Conservation (phyloP, 1,140 invertebrate species). For the Achatina immaculata region DNA sequence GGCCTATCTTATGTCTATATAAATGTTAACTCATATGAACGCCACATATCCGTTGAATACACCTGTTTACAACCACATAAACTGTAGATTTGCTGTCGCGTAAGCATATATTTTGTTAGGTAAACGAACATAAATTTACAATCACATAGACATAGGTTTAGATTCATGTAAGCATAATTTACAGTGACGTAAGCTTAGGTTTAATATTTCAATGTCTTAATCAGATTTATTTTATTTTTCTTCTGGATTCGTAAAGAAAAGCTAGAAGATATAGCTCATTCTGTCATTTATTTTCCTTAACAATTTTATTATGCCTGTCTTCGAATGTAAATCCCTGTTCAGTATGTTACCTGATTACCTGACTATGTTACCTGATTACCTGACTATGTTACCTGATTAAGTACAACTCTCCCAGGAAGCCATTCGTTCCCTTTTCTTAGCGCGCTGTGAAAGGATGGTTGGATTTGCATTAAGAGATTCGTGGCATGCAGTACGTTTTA, state of each 20-base stretch:
- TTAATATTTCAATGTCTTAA: background rate
- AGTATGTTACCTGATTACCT: slow-evolving; percentile 17
- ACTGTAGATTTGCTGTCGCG: too few species aligned
- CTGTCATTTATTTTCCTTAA: slow-evolving; percentile 4
- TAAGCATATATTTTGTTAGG: too few species aligned
- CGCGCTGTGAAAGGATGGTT: background rate
- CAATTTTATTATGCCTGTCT: slow-evolving; percentile 1
- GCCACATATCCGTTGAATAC: too few species aligned
- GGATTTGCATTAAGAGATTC: background rate
- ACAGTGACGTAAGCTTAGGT: too few species aligned
- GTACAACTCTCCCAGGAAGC: slow-evolving; percentile 11
- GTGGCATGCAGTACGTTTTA: slow-evolving; percentile 22
- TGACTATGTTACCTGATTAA: slow-evolving; percentile 6
- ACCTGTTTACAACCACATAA: too few species aligned
- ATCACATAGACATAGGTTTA: too few species aligned
- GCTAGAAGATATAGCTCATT: background rate
- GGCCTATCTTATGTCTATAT: too few species aligned
- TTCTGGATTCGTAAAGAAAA: background rate
- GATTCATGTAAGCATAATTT: too few species aligned
- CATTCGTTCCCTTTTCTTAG: background rate
- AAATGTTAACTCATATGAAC: too few species aligned
- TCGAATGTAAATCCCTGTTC: background rate
- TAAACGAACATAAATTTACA: too few species aligned
- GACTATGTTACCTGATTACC: slow-evolving; percentile 9
- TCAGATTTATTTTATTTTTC: background rate